Conservation (phyloP, 1,140 invertebrate species). For the Frieseomelitta varia region DNA sequence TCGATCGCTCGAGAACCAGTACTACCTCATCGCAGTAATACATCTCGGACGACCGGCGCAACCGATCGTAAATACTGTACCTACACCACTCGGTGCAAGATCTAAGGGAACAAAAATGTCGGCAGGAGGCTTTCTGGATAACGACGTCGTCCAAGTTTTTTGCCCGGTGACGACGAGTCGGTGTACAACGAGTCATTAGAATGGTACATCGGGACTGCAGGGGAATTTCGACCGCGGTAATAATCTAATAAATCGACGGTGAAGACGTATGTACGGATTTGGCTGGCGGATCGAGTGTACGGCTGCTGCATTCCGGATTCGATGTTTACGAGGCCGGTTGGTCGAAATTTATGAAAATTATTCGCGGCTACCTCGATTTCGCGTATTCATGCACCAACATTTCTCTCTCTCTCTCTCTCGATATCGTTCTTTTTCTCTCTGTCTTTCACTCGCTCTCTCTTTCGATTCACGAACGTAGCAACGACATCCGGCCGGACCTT, state of each 20-base stretch:
- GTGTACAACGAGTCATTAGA: constrained; percentile 27
- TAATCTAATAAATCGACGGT: constrained; percentile 67
- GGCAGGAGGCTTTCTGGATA: constrained; percentile 9
- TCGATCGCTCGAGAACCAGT: background rate
- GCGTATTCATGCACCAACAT: constrained; percentile 61
- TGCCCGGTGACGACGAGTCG: background rate
- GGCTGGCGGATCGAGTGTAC: constrained; percentile 34
- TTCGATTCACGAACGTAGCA: constrained; percentile 28
- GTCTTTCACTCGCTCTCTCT: background rate
- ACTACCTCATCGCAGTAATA: background rate
- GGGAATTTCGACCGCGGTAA: constrained; percentile 46
- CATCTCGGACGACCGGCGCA: background rate
- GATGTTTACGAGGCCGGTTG: constrained; percentile 68
- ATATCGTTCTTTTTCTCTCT: background rate
- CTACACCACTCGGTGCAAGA: background rate
- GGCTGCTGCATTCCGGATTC: constrained; percentile 49
- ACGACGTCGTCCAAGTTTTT: constrained; percentile 35
- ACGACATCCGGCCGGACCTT: constrained; percentile 62
- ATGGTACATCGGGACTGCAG: background rate
- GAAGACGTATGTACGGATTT: constrained; percentile 21
- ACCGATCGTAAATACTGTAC: constrained; percentile 17
- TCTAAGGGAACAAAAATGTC: background rate
- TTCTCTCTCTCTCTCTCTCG: background rate
- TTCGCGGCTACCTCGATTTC: constrained; percentile 68
- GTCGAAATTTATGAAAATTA: constrained; percentile 80